Evolutionary conservation across 2,888 invertebrate species (phyloP).

Genomic region (Andrena minutula): DNA sequence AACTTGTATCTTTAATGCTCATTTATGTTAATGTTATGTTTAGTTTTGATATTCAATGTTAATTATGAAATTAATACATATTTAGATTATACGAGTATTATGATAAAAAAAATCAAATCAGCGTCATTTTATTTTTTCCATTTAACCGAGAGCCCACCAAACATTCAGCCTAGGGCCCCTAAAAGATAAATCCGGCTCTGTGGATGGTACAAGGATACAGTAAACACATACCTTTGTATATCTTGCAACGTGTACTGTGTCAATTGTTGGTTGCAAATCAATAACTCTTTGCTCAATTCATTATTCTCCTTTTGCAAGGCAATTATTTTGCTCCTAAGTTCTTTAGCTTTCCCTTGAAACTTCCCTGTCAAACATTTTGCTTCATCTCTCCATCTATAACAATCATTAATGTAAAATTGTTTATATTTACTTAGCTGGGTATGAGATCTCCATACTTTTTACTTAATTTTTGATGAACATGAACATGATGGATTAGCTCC

Average conservation of each 20-base stretch:
- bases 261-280: slow-evolving; percentile 76
- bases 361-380: slow-evolving; percentile 88
- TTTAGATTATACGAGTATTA: too few species aligned
- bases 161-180: too few species aligned
- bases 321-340: slow-evolving; percentile 87
- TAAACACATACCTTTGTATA: slow-evolving; percentile 74
- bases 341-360: slow-evolving; percentile 87
- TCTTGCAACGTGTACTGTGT: slow-evolving; percentile 71
- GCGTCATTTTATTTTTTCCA: too few species aligned
- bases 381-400: slow-evolving; percentile 88
- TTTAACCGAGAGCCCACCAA: too few species aligned
- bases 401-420: neutral
- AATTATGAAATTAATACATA: too few species aligned
- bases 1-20: too few species aligned
- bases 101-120: too few species aligned
- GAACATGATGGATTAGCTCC: slow-evolving; percentile 87
- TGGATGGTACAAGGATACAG: too few species aligned
- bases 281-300: slow-evolving; percentile 80
- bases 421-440: neutral
- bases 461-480: slow-evolving; percentile 87
- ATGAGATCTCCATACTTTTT: slow-evolving; percentile 84
- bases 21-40: too few species aligned
- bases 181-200: too few species aligned
- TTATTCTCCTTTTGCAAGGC: slow-evolving; percentile 86
- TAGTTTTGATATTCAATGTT: too few species aligned